Percentiles rank a stretch among this genome's conserved stretches.
Conservation (phyloP, 2,113 vertebrate species). For the Clarias magur region DNA sequence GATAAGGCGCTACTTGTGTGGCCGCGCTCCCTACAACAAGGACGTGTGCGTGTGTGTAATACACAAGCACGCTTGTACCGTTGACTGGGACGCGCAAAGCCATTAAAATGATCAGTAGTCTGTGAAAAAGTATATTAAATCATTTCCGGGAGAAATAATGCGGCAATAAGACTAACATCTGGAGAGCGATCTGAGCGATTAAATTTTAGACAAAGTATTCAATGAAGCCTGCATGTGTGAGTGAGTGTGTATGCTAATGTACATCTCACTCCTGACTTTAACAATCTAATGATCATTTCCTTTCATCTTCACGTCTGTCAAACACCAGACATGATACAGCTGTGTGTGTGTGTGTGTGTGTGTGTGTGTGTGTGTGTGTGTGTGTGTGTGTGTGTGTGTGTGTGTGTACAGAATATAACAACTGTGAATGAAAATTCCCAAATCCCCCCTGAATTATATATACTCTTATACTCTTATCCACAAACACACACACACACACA, state of each 20-base stretch:
- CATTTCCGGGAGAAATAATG: background rate
- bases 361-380: constrained; percentile 53
- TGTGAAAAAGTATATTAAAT: background rate
- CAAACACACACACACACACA: background rate
- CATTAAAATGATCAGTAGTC: background rate
- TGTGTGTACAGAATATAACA: constrained; percentile 17
- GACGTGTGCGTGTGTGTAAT: background rate
- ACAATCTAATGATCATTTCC: background rate
- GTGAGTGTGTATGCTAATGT: background rate
- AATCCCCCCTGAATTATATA: constrained; percentile 5
- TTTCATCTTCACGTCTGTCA: constrained; percentile 12
- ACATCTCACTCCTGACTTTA: background rate
- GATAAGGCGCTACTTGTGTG: background rate
- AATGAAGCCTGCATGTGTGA: background rate
- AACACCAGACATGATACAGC: background rate
- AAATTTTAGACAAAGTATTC: background rate
- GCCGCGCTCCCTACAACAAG: background rate
- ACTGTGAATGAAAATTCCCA: background rate
- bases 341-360: constrained; percentile 50
- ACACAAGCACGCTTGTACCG: background rate
- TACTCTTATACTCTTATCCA: background rate
- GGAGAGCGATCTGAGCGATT: background rate
- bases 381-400: constrained; percentile 52
- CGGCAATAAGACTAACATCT: background rate
- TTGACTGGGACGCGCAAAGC: background rate